Base-by-base conservation (phyloP, 2,888 invertebrate genomes). In the Esperia sulphurella region DNA sequence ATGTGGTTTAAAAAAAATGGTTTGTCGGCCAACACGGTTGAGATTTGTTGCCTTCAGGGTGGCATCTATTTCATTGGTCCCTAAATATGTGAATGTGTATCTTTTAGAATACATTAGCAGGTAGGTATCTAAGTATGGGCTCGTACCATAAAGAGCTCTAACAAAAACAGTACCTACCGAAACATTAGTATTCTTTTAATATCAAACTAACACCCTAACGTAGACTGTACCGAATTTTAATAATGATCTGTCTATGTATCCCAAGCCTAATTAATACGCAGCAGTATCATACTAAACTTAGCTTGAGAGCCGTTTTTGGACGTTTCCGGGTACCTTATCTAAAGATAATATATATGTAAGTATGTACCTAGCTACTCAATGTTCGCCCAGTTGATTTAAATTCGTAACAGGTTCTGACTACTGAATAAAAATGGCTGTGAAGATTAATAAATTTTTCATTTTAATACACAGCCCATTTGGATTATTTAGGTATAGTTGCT, bases 31-130 rank as follows among this genome's bases (percentile, higher is more conserved):
- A 72, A 70, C 68, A 65, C 71, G 69, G 65, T 56, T 62, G 65
- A 79, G 74, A 83, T 86, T 83, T 83, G 83, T 85, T 75, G 67
- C 78, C 81, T 83, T 81, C 83, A 75, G 81, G 88, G 88, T 88
- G 88, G 88, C 72, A 80, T 76, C 71, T 67, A 68, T 68, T 71
- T 83, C 82, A 82, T 74, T 68, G 68, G 71, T 52, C 68, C 69
- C 69, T 70, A 72, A 72, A 79, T 80, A 79, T 71, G 54, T 70
- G 70, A 46, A 44, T 71, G 54, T 70, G 70, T 48, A 44, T 28
- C 41, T 31, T 21, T 41, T 29, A 54, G 65, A 68, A 70, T 68
- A 72, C 55, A 68, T 75, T 69, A 65, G 55, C 63, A 62, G 60
- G 65, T 62, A 68, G 59, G 64, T 62, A 68, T 40, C 58, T 61